A percentile compares a stretch with the other conserved stretches of the same genome.
Evolutionary conservation across 1,140 invertebrate species (phyloP).

Genomic region (Hesperophylax magnus): DNA sequence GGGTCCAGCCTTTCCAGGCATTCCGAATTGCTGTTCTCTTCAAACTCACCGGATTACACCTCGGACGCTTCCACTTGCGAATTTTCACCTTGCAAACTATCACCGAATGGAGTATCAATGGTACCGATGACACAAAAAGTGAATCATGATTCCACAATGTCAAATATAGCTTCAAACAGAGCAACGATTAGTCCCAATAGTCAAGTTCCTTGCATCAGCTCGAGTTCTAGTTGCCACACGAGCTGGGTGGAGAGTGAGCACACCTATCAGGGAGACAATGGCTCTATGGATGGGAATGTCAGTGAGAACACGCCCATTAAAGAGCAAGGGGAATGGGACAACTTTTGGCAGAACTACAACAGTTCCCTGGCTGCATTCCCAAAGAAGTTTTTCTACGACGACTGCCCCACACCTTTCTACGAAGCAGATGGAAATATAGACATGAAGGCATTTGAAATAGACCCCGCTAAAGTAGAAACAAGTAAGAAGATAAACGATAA

Average conservation of each 20-base stretch:
- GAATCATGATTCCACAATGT: constrained; percentile 5
- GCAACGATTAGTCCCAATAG: constrained; percentile 46
- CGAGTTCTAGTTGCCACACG: constrained; percentile 51
- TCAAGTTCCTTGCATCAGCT: constrained; percentile 42
- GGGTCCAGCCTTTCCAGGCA: constrained; percentile 37
- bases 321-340: constrained; percentile 53
- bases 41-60: constrained; percentile 50
- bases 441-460: constrained; percentile 26
- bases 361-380: constrained; percentile 49
- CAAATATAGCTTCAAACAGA: constrained; percentile 42
- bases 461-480: constrained; percentile 1
- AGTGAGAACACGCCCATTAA: constrained; percentile 40
- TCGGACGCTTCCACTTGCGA: constrained; percentile 54
- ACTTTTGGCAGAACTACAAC: constrained; percentile 56
- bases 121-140: background rate
- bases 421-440: constrained; percentile 8
- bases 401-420: constrained; percentile 56
- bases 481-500: background rate
- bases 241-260: constrained; percentile 54
- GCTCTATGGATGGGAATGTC: constrained; percentile 19
- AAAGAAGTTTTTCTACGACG: constrained; percentile 54
- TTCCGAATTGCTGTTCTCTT: constrained; percentile 44
- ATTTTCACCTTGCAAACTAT: constrained; percentile 48
- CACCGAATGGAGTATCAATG: constrained; percentile 30
- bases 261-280: constrained; percentile 3